A percentile compares a stretch with the other conserved stretches of the same genome.
Conservation (phyloP, 1,140 invertebrate genomes). For the Leptonema lineaticorne region DNA sequence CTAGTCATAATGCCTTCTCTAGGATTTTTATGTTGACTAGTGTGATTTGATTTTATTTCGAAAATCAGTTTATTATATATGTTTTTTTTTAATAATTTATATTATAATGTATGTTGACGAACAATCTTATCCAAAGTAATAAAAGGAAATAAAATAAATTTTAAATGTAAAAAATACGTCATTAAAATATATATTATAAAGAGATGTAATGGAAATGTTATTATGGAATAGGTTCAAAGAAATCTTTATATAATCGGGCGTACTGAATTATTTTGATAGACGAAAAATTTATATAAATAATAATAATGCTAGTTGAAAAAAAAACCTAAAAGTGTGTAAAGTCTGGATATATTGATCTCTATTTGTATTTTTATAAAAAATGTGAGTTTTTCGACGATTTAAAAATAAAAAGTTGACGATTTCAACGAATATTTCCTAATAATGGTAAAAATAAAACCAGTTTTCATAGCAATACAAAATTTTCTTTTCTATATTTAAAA, state of each 20-base stretch:
- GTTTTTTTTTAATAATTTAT: slow-evolving; percentile 12
- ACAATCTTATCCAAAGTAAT: slow-evolving; percentile 28
- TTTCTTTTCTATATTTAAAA: background rate
- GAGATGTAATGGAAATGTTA: slow-evolving; percentile 11
- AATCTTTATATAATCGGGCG: background rate
- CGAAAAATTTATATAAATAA: slow-evolving; percentile 9
- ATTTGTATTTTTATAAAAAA: slow-evolving; percentile 18
- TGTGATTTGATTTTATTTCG: slow-evolving; percentile 15
- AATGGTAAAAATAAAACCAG: slow-evolving; percentile 9
- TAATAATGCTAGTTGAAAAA: background rate
- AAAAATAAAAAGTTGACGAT: too few species aligned
- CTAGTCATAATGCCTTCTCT: slow-evolving; percentile 2
- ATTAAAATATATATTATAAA: slow-evolving; percentile 11
- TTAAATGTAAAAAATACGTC: background rate
- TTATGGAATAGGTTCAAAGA: slow-evolving; percentile 8
- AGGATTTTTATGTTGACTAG: slow-evolving; percentile 7
- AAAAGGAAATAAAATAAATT: slow-evolving; percentile 23
- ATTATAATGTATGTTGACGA: slow-evolving; percentile 13
- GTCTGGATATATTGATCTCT: slow-evolving; percentile 8
- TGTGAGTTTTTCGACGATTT: too few species aligned
- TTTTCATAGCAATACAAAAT: background rate
- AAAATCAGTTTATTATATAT: slow-evolving; percentile 1
- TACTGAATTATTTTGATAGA: slow-evolving; percentile 23
- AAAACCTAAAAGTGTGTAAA: background rate
- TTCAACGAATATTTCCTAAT: too few species aligned